Conservation (phyloP, 2,888 invertebrate genomes). For the Opisthograptis luteolata region DNA sequence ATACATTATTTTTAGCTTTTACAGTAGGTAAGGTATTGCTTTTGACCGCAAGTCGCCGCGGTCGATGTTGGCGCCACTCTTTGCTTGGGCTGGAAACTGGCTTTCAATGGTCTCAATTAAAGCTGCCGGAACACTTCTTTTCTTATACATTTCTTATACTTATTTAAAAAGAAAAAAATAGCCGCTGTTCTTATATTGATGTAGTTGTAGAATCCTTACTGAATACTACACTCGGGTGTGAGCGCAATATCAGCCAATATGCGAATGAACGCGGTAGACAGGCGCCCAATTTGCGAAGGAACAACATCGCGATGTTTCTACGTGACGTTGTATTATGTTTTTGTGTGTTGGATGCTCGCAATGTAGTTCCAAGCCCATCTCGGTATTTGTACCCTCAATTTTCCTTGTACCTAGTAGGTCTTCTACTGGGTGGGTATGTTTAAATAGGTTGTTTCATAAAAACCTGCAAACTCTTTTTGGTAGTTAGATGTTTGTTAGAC, state of each 20-base stretch:
- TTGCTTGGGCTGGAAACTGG: no score
- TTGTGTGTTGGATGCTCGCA: conserved; percentile 37
- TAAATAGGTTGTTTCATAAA: neutral
- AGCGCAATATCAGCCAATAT: conserved; percentile 63
- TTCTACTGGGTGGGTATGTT: neutral
- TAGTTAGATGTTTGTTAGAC: no score
- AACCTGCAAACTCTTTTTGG: no score
- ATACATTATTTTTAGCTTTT: no score
- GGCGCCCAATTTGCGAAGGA: conserved; percentile 66
- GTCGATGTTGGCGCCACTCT: no score
- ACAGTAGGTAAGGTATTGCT: no score
- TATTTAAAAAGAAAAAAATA: no score
- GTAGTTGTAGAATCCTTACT: neutral
- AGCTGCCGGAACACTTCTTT: no score
- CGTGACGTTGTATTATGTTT: conserved; percentile 49
- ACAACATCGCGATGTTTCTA: conserved; percentile 48
- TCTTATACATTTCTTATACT: no score
- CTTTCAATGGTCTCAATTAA: no score
- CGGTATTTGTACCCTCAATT: conserved; percentile 8
- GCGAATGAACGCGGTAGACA: conserved; percentile 56
- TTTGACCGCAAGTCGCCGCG: no score
- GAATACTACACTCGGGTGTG: conserved; percentile 33
- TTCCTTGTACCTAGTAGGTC: conserved; percentile 3
- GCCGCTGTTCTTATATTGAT: no score
- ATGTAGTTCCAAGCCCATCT: conserved; percentile 21